Base-by-base conservation (phyloP, 1,140 invertebrate species). In the Bombus waltoni region DNA sequence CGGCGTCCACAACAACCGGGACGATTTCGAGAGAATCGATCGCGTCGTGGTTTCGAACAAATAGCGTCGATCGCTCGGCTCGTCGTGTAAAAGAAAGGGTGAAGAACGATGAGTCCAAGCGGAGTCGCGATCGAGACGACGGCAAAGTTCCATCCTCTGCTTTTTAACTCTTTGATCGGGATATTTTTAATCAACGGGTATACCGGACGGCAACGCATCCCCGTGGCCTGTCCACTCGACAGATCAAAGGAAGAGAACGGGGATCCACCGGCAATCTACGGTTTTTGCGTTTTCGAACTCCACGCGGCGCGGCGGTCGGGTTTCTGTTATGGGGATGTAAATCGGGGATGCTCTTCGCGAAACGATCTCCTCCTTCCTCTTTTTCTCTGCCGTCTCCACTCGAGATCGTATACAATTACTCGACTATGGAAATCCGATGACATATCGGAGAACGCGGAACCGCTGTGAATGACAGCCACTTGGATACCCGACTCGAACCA, bases 151-250 rank as follows among this genome's bases (percentile, higher is more conserved):
- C 65, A 35, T 59, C 44, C 71, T 47, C 28, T 70, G 81, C 15
- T 85, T 85, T 85, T 85, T 65, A 80, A 79, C 83, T 79, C 83
- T 85, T 85, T 80, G 83, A 85, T 85, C 83, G 83, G 53, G 68
- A 85, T 80, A 85, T 85, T 85, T 85, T 85, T 85, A 85, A 85
- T 85, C 83, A 85, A 80, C 83, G 83, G 66, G 76, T 85, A 85
- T 80, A 72, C 42, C 40, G 18, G 66, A 15, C 32, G 11, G n/a
- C 66, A 57, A 71, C 76, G 76, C 53, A 80, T 80, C 83, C 68
- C 76, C 66, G 53, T 68, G 75, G 65, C 82, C 47, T 59, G 75
- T 53, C 83, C 83, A 85, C 76, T 85, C 83, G 76, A 80, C 53
- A 47, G 83, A 85, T 85, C 83, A 85, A 85, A 85, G 83, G 83